Evolutionary conservation across 2,888 invertebrate species (phyloP).

Genomic region (Polymixis lichenea): DNA sequence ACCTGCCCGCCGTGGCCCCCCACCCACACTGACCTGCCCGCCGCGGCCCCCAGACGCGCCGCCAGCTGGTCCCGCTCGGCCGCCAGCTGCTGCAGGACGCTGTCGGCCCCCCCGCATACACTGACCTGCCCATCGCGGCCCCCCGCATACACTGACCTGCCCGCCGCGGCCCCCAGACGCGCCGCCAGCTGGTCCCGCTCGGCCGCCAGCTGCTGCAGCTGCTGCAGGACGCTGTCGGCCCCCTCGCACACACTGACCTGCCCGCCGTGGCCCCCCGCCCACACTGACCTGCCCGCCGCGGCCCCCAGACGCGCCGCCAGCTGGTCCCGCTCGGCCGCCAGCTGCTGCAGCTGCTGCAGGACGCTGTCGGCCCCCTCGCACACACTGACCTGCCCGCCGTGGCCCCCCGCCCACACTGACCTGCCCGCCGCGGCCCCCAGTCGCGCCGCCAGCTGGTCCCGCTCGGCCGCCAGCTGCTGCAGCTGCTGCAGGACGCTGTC

Average conservation of each 20-base stretch:
- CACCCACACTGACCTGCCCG: slow-evolving; percentile 77
- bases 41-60: slow-evolving; percentile 74
- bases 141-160: slow-evolving; percentile 78
- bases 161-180: slow-evolving; percentile 74
- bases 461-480: slow-evolving; percentile 71
- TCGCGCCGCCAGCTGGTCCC: slow-evolving; percentile 73
- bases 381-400: slow-evolving; percentile 77
- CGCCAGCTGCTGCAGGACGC: slow-evolving; percentile 72
- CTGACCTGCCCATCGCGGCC: slow-evolving; percentile 74
- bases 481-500: slow-evolving; percentile 74
- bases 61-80: slow-evolving; percentile 74
- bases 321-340: slow-evolving; percentile 73
- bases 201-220: slow-evolving; percentile 68
- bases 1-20: slow-evolving; percentile 76
- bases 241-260: too few species aligned
- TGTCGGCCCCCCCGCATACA: too few species aligned
- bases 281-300: slow-evolving; percentile 76
- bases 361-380: slow-evolving; percentile 71
- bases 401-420: slow-evolving; percentile 72
- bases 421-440: slow-evolving; percentile 75
- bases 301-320: slow-evolving; percentile 73
- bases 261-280: slow-evolving; percentile 71
- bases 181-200: slow-evolving; percentile 75
- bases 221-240: slow-evolving; percentile 72
- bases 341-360: slow-evolving; percentile 71